Conservation (phyloP, 2,113 vertebrate genomes). For the Pitta sordida region DNA sequence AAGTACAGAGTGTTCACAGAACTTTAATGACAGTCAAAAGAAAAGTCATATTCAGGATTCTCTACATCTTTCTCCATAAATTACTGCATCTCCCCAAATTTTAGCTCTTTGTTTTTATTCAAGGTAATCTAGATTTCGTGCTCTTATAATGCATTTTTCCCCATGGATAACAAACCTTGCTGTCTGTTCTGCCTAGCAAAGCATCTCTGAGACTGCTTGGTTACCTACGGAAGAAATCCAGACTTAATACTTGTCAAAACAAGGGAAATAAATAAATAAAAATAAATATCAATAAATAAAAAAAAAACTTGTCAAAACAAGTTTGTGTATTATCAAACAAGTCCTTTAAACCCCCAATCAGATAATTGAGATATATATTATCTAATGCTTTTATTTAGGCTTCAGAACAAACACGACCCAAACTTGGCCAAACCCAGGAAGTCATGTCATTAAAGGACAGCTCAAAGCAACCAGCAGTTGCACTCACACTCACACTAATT, state of each 20-base stretch:
- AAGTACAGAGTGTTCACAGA: neutral
- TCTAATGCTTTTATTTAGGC: neutral
- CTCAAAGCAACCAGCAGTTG: neutral
- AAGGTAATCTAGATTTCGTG: neutral
- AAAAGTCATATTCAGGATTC: neutral
- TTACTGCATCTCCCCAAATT: neutral
- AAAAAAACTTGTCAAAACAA: neutral
- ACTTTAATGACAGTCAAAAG: neutral
- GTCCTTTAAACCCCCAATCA: neutral
- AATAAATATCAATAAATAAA: no score
- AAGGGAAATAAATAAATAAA: no score
- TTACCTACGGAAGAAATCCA: neutral
- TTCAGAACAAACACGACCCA: neutral
- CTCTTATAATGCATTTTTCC: neutral
- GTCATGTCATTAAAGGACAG: neutral
- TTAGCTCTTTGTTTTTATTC: neutral
- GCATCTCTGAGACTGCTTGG: neutral
- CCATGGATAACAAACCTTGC: neutral
- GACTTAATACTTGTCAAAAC: neutral
- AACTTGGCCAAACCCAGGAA: neutral
- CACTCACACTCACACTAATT: neutral
- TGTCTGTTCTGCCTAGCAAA: neutral
- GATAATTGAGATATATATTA: rapidly evolving
- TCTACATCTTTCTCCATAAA: neutral
- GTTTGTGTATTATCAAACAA: neutral